Evolutionary conservation across 2,113 vertebrate genomes (phyloP).

Genomic region (Marmota monax): DNA sequence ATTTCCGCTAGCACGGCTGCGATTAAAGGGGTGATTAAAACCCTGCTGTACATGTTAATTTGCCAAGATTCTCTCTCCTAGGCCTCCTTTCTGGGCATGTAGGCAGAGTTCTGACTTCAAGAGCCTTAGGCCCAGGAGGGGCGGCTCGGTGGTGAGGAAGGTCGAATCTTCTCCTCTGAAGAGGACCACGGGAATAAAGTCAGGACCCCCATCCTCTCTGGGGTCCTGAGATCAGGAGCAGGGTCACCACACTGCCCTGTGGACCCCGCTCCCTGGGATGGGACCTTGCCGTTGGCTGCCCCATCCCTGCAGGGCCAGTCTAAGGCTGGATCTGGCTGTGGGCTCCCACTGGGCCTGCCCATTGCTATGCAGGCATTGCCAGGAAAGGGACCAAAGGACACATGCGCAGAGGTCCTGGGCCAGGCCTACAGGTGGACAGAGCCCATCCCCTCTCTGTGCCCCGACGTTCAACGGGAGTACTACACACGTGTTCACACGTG

Average conservation of each 20-base stretch:
- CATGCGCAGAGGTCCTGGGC: neutral
- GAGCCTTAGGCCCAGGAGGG: conserved; percentile 30
- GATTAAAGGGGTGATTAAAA: conserved; percentile 72
- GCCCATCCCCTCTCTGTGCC: neutral
- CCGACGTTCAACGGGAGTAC: rapidly evolving
- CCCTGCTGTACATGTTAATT: conserved; percentile 67
- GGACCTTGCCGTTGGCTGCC: rapidly evolving
- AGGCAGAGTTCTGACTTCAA: conserved; percentile 10
- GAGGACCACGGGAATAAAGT: rapidly evolving
- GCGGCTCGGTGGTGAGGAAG: neutral
- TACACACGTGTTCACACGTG: rapidly evolving
- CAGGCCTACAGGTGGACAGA: neutral
- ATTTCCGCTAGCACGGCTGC: neutral
- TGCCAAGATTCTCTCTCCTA: conserved; percentile 70
- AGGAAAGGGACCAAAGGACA: neutral
- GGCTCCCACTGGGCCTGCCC: neutral
- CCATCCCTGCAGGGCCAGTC: too few species aligned
- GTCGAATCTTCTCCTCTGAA: neutral
- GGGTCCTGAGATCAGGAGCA: neutral
- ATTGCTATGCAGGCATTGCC: neutral
- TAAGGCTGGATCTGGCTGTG: rapidly evolving
- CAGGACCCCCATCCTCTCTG: neutral
- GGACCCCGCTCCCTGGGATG: too few species aligned
- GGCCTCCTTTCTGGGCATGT: conserved; percentile 64
- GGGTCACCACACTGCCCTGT: neutral